These are phyloP conservation scores for Anthrax anthrax DNA, from an alignment of 2,888 invertebrate species.

Conservation along the genomic window DNA sequence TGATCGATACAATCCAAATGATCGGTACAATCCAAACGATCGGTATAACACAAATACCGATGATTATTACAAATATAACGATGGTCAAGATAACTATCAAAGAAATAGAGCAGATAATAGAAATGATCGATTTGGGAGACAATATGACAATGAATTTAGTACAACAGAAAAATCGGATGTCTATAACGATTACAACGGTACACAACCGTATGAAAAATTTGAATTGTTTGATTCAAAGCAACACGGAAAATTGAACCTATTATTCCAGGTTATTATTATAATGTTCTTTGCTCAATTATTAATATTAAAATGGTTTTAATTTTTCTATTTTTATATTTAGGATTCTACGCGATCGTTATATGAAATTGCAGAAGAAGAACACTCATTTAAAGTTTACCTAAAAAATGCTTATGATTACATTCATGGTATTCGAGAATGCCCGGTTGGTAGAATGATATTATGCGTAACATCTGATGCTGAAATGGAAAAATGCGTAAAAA, in stretches of 20 bases:
- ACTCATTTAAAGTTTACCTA: constrained; percentile 61
- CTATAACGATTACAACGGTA: constrained; percentile 19
- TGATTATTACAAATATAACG: constrained; percentile 8
- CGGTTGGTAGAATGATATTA: constrained; percentile 67
- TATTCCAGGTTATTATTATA: constrained; percentile 51
- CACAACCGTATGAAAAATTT: constrained; percentile 43
- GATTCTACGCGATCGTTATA: constrained; percentile 56
- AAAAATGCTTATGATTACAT: constrained; percentile 53
- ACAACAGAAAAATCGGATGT: constrained; percentile 18
- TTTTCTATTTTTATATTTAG: too few relatives aligned
- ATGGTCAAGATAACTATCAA: constrained; percentile 11
- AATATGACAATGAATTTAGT: constrained; percentile 25
- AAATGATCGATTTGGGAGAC: constrained; percentile 17
- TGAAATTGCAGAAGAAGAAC: constrained; percentile 53
- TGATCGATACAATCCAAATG: constrained; percentile 3
- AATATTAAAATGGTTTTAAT: too few relatives aligned
- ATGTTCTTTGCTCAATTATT: too few relatives aligned
- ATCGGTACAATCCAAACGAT: constrained; percentile 4
- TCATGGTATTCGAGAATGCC: constrained; percentile 64
- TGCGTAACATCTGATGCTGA: constrained; percentile 88
- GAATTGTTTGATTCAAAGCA: constrained; percentile 58
- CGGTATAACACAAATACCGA: constrained; percentile 2
- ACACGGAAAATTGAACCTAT: constrained; percentile 55
- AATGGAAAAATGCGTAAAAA: constrained; percentile 79
- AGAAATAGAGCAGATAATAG: neutral